Evolutionary conservation across 1,140 invertebrate genomes (phyloP).

Genomic region (Drosophila teissieri): DNA sequence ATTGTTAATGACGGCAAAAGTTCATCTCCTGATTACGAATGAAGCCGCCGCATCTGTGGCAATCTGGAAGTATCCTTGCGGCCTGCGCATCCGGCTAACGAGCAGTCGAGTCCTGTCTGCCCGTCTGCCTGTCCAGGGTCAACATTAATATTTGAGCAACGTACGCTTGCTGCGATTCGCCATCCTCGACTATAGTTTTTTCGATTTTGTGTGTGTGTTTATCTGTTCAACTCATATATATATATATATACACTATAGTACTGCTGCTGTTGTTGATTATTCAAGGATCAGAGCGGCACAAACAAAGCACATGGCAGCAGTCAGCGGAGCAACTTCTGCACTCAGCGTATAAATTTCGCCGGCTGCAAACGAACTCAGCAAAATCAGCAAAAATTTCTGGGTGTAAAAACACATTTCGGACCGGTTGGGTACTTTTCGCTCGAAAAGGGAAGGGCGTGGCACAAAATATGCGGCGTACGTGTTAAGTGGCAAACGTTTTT

Average conservation of each 20-base stretch:
- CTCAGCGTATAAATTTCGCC: conserved; percentile 72
- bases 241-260: neutral
- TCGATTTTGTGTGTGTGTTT: conserved; percentile 46
- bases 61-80: neutral
- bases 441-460: conserved; percentile 48
- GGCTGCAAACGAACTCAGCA: conserved; percentile 58
- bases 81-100: conserved; percentile 52
- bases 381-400: conserved; percentile 74
- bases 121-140: conserved; percentile 58
- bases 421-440: neutral
- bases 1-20: conserved; percentile 16
- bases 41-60: conserved; percentile 25
- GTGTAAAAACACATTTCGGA: conserved; percentile 61
- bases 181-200: conserved; percentile 40
- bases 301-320: conserved; percentile 77
- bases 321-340: conserved; percentile 52
- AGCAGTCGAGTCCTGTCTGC: conserved; percentile 34
- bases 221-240: conserved; percentile 24
- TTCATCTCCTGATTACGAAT: conserved; percentile 15
- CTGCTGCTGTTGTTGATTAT: conserved; percentile 75
- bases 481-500: conserved; percentile 83
- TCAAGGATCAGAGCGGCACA: conserved; percentile 75
- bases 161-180: conserved; percentile 48
- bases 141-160: conserved; percentile 82
- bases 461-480: conserved; percentile 81